These are phyloP conservation scores for Phainopepla nitens DNA, from an alignment of 2,113 vertebrate species.

Conservation along the genomic window DNA sequence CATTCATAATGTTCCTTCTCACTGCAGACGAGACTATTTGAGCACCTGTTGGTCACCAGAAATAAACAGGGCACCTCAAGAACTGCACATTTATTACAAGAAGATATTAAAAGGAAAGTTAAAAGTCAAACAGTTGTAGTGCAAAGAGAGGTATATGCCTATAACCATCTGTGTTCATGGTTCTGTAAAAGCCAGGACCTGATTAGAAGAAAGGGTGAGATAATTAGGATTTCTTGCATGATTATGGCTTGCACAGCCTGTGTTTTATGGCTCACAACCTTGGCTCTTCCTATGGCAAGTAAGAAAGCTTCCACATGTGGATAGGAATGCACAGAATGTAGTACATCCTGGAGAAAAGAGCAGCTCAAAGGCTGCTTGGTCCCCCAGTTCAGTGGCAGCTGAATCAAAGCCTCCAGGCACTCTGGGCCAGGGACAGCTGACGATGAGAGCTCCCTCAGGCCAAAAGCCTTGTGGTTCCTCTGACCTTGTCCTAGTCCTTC, in stretches of 20 bases:
- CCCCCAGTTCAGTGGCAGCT: not conserved
- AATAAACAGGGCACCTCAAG: not conserved
- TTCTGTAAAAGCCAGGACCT: not conserved
- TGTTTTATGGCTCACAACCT: not conserved
- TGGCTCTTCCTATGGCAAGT: not conserved
- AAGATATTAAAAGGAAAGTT: not conserved
- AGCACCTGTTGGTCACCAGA: not conserved
- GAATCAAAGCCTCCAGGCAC: not conserved
- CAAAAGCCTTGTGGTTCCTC: not conserved
- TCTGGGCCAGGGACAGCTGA: not conserved
- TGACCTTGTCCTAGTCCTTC: not conserved
- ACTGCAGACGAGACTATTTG: not conserved
- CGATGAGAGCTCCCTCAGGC: not conserved
- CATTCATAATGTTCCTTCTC: not conserved
- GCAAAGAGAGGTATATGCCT: not conserved
- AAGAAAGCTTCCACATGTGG: not conserved
- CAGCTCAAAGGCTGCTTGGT: not conserved
- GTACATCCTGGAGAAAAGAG: not conserved
- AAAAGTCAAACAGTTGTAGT: not conserved
- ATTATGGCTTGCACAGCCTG: not conserved
- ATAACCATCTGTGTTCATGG: not conserved
- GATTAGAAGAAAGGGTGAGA: not conserved
- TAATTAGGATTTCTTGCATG: not conserved
- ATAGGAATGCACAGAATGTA: not conserved
- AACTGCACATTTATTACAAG: not conserved